Evolutionary conservation across 2,797 vertebrate species (phyloP), one percentile per base, ranked within the genome.

Genomic region (Melanotaenia pygmaea): DNA sequence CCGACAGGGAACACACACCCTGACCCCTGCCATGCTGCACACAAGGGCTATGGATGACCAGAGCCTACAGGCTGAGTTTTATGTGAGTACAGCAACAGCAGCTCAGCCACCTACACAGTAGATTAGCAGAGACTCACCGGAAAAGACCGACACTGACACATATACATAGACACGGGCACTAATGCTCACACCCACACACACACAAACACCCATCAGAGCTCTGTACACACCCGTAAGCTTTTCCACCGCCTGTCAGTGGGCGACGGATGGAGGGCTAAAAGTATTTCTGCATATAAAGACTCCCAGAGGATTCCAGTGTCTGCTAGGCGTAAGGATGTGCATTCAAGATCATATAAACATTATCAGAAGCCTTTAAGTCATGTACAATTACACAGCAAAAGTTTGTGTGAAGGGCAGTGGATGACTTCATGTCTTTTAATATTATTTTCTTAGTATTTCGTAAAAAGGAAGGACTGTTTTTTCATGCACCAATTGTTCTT

Each of bases 31-130:
- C 77, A 95, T 97, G 83, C 93, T 99, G 30, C 97, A 99, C 58
- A 93, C 91, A 53, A 95, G 96, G 76, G 98, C 98, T 56, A 91
- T 99, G 93, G 97, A 99, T 72, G 96, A 98, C 77, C 96, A 98
- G 86, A 91, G 92, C 83, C 95, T 99, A 47, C 96, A 99, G 92
- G 94, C 97, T 0, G 97, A 99, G 87, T 99, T 99, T 91, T 99
- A 98, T 88, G 98, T 99, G 88, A 97, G 97, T 22, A 34, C 53
- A 70, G 59, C 60, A 67, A 51, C 76, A 71, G 57, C 61, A 72
- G 47, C 73, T 74, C 79, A 67, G 32, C 82, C 86, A 74, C 89
- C 85, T 72, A 86, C 84, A 76, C 54, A 35, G 67, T 77, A 79
- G 70, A 85, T 84, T 77, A 82, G 70, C 84, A 82, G 64, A 77